These are phyloP conservation scores for Xiphydria camelus DNA, from an alignment of 2,888 invertebrate genomes.

Conservation along the genomic window DNA sequence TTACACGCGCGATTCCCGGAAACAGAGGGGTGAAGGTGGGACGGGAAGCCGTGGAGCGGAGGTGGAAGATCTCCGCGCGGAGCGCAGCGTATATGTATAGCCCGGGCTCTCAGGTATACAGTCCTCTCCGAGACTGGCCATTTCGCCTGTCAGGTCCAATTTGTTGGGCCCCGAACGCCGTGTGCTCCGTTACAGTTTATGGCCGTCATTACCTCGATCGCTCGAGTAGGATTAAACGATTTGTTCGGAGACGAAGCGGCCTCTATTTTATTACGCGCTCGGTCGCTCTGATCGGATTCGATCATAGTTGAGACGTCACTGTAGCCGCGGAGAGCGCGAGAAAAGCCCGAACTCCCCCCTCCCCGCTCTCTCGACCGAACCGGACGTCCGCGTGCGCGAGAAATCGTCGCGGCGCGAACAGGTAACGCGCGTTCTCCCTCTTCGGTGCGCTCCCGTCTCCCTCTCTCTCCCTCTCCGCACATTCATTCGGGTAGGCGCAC, in stretches of 20 bases:
- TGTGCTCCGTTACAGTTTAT: constrained; percentile 51
- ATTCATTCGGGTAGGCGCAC: too few species aligned
- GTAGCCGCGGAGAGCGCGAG: not conserved
- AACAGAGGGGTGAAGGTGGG: too few species aligned
- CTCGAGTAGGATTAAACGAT: constrained; percentile 54
- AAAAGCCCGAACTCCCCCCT: too few species aligned
- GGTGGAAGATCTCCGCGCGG: too few species aligned
- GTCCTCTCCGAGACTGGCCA: constrained; percentile 30
- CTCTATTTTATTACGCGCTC: constrained; percentile 28
- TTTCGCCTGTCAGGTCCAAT: constrained; percentile 56
- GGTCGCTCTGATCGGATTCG: constrained; percentile 23
- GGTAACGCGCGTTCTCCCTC: too few species aligned
- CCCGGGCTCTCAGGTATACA: constrained; percentile 35
- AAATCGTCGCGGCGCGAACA: too few species aligned
- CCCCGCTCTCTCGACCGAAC: too few species aligned
- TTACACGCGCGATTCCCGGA: constrained; percentile 53
- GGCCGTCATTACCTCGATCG: constrained; percentile 55
- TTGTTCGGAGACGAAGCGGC: constrained; percentile 38
- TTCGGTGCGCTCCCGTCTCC: too few species aligned
- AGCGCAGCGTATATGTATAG: too few species aligned
- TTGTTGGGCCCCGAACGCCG: constrained; percentile 37
- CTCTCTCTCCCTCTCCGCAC: too few species aligned
- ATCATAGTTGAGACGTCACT: constrained; percentile 7
- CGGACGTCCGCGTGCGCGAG: too few species aligned
- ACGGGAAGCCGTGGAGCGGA: too few species aligned